Percentiles rank a stretch among this genome's conserved stretches.
These are phyloP conservation scores for Cheilosia impressa DNA, from an alignment of 2,888 invertebrate genomes.

Conservation along the genomic window DNA sequence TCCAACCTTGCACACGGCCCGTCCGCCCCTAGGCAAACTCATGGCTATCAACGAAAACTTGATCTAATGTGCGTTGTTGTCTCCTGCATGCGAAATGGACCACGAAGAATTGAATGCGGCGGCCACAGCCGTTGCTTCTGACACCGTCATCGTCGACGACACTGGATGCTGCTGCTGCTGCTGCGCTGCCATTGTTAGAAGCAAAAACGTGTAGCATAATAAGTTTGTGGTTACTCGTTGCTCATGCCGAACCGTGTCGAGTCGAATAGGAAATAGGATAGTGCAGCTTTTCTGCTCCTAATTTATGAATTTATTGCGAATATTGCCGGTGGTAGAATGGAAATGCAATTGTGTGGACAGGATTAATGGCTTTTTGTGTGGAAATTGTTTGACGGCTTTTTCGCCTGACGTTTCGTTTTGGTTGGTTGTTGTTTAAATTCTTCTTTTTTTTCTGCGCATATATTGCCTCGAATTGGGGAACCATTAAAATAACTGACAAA, in stretches of 20 bases:
- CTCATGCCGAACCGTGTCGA: slow-evolving; percentile 33
- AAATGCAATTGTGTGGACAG: slow-evolving; percentile 70
- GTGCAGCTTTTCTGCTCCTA: slow-evolving; percentile 60
- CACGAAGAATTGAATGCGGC: slow-evolving; percentile 68
- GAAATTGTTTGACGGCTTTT: slow-evolving; percentile 52
- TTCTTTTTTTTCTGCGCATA: not conserved
- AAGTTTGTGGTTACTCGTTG: slow-evolving; percentile 63
- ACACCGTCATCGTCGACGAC: slow-evolving; percentile 46
- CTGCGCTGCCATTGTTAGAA: slow-evolving; percentile 55
- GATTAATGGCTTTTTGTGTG: slow-evolving; percentile 66
- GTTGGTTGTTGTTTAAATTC: not conserved
- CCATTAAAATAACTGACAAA: not conserved
- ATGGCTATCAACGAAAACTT: slow-evolving; percentile 53
- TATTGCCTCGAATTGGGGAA: not conserved
- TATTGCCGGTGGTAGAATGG: slow-evolving; percentile 38
- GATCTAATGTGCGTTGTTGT: slow-evolving; percentile 71
- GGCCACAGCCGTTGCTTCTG: slow-evolving; percentile 57
- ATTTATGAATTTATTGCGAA: slow-evolving; percentile 74
- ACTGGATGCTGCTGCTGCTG: too few relatives aligned
- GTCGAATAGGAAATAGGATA: slow-evolving; percentile 56
- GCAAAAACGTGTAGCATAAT: slow-evolving; percentile 68
- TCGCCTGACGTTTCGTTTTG: slow-evolving; percentile 15
- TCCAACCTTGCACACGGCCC: slow-evolving; percentile 9
- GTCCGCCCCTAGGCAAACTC: not conserved
- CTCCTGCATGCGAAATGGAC: slow-evolving; percentile 69